Evolutionary conservation across 2,888 invertebrate genomes (phyloP).

Genomic region (Boloria selene): DNA sequence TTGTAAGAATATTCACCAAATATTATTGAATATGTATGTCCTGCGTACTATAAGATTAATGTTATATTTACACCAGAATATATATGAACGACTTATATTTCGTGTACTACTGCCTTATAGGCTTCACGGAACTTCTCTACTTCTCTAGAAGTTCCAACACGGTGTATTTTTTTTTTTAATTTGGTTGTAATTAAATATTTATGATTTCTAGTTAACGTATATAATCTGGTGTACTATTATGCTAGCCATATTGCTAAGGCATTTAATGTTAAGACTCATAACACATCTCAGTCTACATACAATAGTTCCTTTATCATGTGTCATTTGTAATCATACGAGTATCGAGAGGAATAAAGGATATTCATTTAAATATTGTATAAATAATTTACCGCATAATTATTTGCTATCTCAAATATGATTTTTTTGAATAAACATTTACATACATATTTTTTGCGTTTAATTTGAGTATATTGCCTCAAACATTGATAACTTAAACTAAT

Average conservation of each 20-base stretch:
- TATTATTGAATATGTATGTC: conserved; percentile 27
- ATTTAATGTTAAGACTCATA: conserved; percentile 61
- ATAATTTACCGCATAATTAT: conserved; percentile 76
- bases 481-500: not conserved
- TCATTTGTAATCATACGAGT: conserved; percentile 77
- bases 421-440: conserved; percentile 79
- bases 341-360: conserved; percentile 68
- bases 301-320: conserved; percentile 82
- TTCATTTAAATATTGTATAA: conserved; percentile 73
- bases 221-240: conserved; percentile 46
- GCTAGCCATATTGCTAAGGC: conserved; percentile 71
- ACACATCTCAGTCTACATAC: conserved; percentile 76
- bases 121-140: not conserved
- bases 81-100: not conserved
- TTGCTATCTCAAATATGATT: conserved; percentile 81
- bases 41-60: conserved; percentile 20
- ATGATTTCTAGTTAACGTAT: conserved; percentile 27
- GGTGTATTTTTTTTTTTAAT: conserved; percentile 1
- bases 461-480: not conserved
- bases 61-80: conserved; percentile 8
- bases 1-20: conserved; percentile 34
- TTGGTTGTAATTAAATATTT: conserved; percentile 25
- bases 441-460: conserved; percentile 44
- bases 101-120: too few species aligned
- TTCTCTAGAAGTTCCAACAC: not conserved